Conservation (phyloP, 2,113 vertebrate genomes). For the Ariopsis seemanni region DNA sequence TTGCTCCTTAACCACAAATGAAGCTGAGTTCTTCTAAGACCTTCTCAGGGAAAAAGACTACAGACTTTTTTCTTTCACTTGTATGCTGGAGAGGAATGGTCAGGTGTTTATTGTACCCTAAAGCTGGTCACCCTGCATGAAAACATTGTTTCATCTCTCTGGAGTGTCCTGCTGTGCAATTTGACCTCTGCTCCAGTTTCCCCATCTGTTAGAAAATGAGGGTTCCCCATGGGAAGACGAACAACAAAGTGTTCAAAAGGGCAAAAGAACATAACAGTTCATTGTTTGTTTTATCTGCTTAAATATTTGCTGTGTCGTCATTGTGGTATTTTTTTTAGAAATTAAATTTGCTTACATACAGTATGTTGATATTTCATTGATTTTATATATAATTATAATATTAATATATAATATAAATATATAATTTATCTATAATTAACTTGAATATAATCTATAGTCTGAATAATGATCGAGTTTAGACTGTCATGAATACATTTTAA, state of each 20-base stretch:
- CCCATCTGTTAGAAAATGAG: conserved; percentile 36
- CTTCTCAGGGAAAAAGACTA: not conserved
- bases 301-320: not conserved
- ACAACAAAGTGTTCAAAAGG: conserved; percentile 3
- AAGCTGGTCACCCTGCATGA: conserved; percentile 42
- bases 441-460: not conserved
- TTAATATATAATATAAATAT: too few relatives aligned
- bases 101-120: conserved; percentile 43
- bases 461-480: not conserved
- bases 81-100: not conserved
- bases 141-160: conserved; percentile 35
- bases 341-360: not conserved
- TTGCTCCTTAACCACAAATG: not conserved
- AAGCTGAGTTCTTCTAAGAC: not conserved
- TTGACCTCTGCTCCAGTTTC: conserved; percentile 45
- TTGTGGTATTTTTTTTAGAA: not conserved
- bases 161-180: conserved; percentile 47
- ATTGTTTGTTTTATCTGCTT: not conserved
- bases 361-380: not conserved
- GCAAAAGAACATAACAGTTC: not conserved
- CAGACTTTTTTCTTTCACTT: not conserved
- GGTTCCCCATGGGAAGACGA: conserved; percentile 3
- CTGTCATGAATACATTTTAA: not conserved
- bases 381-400: too few relatives aligned
- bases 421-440: not conserved